Evolutionary conservation across 2,888 invertebrate species (phyloP).

Genomic region (Epirrita christyi): DNA sequence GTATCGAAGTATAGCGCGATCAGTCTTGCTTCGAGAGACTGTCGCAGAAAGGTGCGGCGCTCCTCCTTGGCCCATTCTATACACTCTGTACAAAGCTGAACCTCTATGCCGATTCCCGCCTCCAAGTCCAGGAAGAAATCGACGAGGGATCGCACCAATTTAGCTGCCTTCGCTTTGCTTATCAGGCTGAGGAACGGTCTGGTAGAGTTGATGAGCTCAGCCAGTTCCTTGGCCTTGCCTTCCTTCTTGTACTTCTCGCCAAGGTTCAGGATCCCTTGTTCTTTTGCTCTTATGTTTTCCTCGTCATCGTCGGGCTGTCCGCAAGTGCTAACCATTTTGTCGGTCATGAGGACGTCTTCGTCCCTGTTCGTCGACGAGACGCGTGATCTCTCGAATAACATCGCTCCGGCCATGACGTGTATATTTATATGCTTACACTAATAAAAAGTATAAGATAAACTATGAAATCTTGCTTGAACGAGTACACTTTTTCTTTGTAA

Average conservation of each 20-base stretch:
- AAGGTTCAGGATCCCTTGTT: constrained; percentile 96
- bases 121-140: constrained; percentile 99
- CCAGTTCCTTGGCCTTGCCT: constrained; percentile 96
- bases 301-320: constrained; percentile 93
- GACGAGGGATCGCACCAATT: constrained; percentile 97
- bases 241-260: constrained; percentile 96
- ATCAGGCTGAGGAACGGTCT: constrained; percentile 97
- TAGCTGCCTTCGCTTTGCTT: constrained; percentile 99
- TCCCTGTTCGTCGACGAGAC: constrained; percentile 90
- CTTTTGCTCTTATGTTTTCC: constrained; percentile 95
- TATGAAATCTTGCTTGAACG: constrained; percentile 71
- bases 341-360: constrained; percentile 89
- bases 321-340: constrained; percentile 91
- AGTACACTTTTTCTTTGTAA: constrained; percentile 81
- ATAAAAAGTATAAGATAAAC: constrained; percentile 66
- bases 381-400: constrained; percentile 94
- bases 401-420: constrained; percentile 94
- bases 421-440: constrained; percentile 79
- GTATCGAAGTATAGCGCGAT: constrained; percentile 98
- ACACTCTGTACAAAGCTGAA: constrained; percentile 97
- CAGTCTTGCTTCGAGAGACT: constrained; percentile 97
- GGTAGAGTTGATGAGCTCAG: constrained; percentile 96
- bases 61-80: constrained; percentile 99
- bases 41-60: constrained; percentile 97
- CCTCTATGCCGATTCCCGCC: constrained; percentile 97